Conservation (phyloP, 2,888 invertebrate species). For the Noctua janthina region DNA sequence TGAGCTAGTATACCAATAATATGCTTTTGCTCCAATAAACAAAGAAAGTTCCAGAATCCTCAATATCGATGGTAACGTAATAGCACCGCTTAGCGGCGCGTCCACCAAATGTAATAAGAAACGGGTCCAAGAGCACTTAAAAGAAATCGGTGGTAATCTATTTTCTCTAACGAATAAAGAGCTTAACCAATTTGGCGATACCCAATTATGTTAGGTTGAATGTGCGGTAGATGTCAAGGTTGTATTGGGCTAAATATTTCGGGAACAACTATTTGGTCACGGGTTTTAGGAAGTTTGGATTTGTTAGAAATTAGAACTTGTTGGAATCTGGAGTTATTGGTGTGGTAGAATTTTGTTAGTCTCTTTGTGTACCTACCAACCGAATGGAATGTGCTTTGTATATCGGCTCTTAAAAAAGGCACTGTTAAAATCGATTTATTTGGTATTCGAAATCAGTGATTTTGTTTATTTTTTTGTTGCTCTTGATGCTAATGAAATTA, state of each 20-base stretch:
- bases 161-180: constrained; percentile 79
- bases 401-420: neutral
- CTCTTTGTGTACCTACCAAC: neutral
- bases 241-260: constrained; percentile 43
- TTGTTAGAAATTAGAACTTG: constrained; percentile 25
- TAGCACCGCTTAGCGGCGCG: constrained; percentile 62
- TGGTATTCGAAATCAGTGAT: neutral
- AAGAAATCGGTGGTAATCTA: constrained; percentile 80
- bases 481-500: neutral
- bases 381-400: neutral
- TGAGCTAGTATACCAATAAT: neutral
- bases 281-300: constrained; percentile 29
- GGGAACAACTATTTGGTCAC: constrained; percentile 23
- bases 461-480: neutral
- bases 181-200: constrained; percentile 81
- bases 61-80: constrained; percentile 65
- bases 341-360: constrained; percentile 3
- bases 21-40: constrained; percentile 31
- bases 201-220: constrained; percentile 74
- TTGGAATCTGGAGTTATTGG: constrained; percentile 25
- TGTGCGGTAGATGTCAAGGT: constrained; percentile 65
- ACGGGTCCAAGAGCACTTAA: constrained; percentile 74
- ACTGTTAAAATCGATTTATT: neutral
- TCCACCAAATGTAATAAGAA: constrained; percentile 76
- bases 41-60: constrained; percentile 37